phyloP scores from a whole-genome alignment of 2,888 invertebrate species.

The Erebia epiphron region DNA sequence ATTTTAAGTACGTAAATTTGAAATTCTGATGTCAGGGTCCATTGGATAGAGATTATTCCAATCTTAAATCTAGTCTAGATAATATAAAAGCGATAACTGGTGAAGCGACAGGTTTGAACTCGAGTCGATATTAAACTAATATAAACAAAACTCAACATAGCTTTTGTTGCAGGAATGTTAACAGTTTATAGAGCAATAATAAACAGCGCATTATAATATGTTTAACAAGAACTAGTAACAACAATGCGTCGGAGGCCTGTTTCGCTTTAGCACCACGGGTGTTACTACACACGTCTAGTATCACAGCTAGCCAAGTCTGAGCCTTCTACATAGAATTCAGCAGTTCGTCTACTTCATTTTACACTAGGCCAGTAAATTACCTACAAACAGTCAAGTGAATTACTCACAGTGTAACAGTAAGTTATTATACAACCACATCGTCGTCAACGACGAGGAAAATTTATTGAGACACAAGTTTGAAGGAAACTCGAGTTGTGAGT shows the following conservation, averaged over 20 bases:
- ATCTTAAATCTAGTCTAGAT: slow-evolving; percentile 68
- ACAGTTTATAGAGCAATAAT: slow-evolving; percentile 76
- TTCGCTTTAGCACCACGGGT: slow-evolving; percentile 73
- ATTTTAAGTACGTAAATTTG: slow-evolving; percentile 76
- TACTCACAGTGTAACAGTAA: neutral
- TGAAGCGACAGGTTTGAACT: slow-evolving; percentile 66
- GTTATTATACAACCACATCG: slow-evolving; percentile 1
- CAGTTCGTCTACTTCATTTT: slow-evolving; percentile 8
- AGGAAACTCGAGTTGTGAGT: slow-evolving; percentile 18
- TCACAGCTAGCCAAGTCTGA: slow-evolving; percentile 53
- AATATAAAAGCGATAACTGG: slow-evolving; percentile 70
- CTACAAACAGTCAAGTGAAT: neutral
- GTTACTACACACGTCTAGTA: slow-evolving; percentile 52
- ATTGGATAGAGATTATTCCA: slow-evolving; percentile 63
- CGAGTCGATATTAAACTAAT: slow-evolving; percentile 71
- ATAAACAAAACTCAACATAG: slow-evolving; percentile 79
- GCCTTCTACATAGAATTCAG: slow-evolving; percentile 18
- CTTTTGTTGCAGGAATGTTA: slow-evolving; percentile 80
- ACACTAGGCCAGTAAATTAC: slow-evolving; percentile 16
- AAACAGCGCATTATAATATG: slow-evolving; percentile 66
- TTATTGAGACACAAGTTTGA: neutral
- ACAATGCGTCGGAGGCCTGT: slow-evolving; percentile 70
- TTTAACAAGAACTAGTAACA: slow-evolving; percentile 75
- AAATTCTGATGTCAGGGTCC: slow-evolving; percentile 69
- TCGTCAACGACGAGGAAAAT: neutral